phyloP scores from a whole-genome alignment of 2,888 invertebrate genomes.

The Anthoptus insignis region DNA sequence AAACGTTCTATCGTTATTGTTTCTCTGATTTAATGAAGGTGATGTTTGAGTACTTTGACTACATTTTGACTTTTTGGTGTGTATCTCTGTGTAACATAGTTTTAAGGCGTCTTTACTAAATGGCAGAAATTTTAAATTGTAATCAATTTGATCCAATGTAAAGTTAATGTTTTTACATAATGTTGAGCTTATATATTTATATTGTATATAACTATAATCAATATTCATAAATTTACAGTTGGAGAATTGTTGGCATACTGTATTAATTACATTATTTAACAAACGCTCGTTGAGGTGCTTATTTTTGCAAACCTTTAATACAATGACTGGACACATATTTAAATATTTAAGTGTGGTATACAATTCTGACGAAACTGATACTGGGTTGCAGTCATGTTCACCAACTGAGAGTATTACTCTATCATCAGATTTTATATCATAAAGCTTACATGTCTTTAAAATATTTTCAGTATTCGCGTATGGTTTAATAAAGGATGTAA shows the following conservation, averaged over 20 bases:
- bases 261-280: not conserved
- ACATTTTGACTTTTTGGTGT: not conserved
- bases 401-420: not conserved
- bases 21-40: not conserved
- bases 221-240: not conserved
- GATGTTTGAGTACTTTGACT: not conserved
- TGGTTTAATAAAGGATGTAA: no score
- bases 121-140: not conserved
- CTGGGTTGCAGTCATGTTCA: not conserved
- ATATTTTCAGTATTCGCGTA: no score
- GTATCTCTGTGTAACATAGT: not conserved
- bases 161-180: not conserved
- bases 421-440: not conserved
- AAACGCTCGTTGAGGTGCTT: not conserved
- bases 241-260: not conserved
- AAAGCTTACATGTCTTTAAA: not conserved
- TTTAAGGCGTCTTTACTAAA: not conserved
- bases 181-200: not conserved
- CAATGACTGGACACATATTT: not conserved
- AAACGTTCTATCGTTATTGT: not conserved
- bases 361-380: not conserved
- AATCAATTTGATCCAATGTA: not conserved
- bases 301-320: not conserved
- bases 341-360: not conserved
- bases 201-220: not conserved